Percentiles rank a stretch among this genome's conserved stretches.
Evolutionary conservation across 1,140 invertebrate species (phyloP).

Genomic region (Pectinophora gossypiella): DNA sequence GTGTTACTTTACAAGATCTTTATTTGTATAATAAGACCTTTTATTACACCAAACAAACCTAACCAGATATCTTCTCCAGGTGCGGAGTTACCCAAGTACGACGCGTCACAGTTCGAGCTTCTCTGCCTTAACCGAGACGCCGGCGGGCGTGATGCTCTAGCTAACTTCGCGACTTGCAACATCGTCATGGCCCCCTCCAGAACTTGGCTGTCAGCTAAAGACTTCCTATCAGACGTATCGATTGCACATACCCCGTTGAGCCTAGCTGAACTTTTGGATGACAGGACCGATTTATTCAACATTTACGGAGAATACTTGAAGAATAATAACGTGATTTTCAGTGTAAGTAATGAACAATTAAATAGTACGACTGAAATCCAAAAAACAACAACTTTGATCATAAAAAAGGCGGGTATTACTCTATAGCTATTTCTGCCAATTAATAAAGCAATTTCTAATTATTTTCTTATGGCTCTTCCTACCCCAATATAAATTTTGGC

Average conservation of each 20-base stretch:
- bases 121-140: slow-evolving; percentile 53
- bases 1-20: too few relatives aligned
- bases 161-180: slow-evolving; percentile 48
- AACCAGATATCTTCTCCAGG: too few relatives aligned
- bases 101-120: slow-evolving; percentile 45
- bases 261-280: slow-evolving; percentile 46
- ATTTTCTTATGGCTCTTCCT: too few relatives aligned
- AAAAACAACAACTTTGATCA: too few relatives aligned
- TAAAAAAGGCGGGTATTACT: too few relatives aligned
- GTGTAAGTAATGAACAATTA: slow-evolving; percentile 37
- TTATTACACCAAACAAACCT: too few relatives aligned
- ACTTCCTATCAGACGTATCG: slow-evolving; percentile 59
- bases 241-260: slow-evolving; percentile 64
- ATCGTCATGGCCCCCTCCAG: slow-evolving; percentile 51
- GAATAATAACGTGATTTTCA: slow-evolving; percentile 69
- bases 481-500: too few relatives aligned
- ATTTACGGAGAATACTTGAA: slow-evolving; percentile 69
- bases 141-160: slow-evolving; percentile 40
- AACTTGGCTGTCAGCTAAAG: slow-evolving; percentile 58
- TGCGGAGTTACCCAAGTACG: slow-evolving; percentile 44
- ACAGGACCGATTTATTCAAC: slow-evolving; percentile 54
- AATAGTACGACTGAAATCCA: too few relatives aligned
- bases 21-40: too few relatives aligned
- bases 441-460: too few relatives aligned
- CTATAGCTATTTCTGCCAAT: too few relatives aligned